phyloP scores from a whole-genome alignment of 2,888 invertebrate species.

The Eupithecia dodoneata region DNA sequence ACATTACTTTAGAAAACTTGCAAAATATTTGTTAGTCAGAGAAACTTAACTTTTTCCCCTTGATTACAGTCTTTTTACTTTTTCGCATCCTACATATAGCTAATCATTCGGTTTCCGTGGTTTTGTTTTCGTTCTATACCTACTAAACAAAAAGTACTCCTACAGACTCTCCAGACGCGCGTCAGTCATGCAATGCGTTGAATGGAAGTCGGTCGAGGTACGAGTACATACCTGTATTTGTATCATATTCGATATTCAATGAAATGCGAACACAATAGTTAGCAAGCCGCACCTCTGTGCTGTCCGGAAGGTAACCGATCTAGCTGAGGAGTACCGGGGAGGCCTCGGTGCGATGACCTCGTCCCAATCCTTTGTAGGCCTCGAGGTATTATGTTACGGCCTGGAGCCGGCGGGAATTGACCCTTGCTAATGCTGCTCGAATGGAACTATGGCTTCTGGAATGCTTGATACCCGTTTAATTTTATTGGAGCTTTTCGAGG shows the following conservation, averaged over 20 bases:
- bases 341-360: constrained; percentile 37
- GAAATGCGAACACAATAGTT: background rate
- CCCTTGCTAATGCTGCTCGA: constrained; percentile 34
- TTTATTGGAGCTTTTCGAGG: constrained; percentile 17
- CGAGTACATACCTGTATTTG: background rate
- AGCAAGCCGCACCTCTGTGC: background rate
- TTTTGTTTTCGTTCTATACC: background rate
- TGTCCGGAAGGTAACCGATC: constrained; percentile 2
- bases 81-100: background rate
- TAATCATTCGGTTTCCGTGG: background rate
- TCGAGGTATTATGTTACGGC: constrained; percentile 38
- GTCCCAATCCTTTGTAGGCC: constrained; percentile 42
- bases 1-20: background rate
- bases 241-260: background rate
- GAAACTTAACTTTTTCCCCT: background rate
- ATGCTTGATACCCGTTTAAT: constrained; percentile 22
- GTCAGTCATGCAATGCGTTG: background rate
- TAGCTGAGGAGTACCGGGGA: constrained; percentile 15
- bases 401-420: constrained; percentile 35
- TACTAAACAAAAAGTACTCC: background rate
- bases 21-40: background rate
- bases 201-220: background rate
- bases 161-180: background rate
- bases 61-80: background rate
- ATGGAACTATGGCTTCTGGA: constrained; percentile 20